Evolutionary conservation across 2,888 invertebrate genomes (phyloP).

Genomic region (Corythucha ciliata): DNA sequence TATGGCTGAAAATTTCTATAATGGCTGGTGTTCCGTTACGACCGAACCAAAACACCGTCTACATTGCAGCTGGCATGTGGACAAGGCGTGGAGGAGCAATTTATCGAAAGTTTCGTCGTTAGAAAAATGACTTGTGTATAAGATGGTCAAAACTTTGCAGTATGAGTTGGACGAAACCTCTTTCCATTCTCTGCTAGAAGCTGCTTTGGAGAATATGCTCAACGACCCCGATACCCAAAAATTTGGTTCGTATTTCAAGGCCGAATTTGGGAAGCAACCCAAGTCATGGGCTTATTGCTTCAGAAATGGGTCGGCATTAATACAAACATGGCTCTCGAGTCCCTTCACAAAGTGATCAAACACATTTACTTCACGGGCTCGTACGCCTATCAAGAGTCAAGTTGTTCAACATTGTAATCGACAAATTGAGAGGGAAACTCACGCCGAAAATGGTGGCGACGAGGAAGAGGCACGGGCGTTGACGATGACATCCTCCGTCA

Average conservation of each 20-base stretch:
- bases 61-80: slow-evolving; percentile 36
- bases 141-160: too few species aligned
- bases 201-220: too few species aligned
- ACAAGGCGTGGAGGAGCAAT: slow-evolving; percentile 31
- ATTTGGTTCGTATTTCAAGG: too few species aligned
- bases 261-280: slow-evolving; percentile 21
- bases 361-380: slow-evolving; percentile 32
- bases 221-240: too few species aligned
- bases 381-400: too few species aligned
- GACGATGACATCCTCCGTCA: neutral
- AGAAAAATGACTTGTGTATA: too few species aligned
- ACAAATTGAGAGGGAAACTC: slow-evolving; percentile 35
- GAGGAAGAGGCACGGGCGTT: slow-evolving; percentile 2
- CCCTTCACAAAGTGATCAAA: slow-evolving; percentile 34
- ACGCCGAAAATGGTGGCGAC: slow-evolving; percentile 11
- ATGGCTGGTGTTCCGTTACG: slow-evolving; percentile 34
- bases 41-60: slow-evolving; percentile 33
- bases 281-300: slow-evolving; percentile 30
- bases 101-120: slow-evolving; percentile 32
- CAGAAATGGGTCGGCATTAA: slow-evolving; percentile 32
- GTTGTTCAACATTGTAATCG: slow-evolving; percentile 32
- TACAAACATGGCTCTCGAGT: slow-evolving; percentile 35
- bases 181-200: too few species aligned
- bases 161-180: too few species aligned
- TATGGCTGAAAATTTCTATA: slow-evolving; percentile 32